Percentiles rank a stretch among this genome's conserved stretches.
These are phyloP conservation scores for Phrynosoma platyrhinos DNA, from an alignment of 2,113 vertebrate species.

Conservation along the genomic window DNA sequence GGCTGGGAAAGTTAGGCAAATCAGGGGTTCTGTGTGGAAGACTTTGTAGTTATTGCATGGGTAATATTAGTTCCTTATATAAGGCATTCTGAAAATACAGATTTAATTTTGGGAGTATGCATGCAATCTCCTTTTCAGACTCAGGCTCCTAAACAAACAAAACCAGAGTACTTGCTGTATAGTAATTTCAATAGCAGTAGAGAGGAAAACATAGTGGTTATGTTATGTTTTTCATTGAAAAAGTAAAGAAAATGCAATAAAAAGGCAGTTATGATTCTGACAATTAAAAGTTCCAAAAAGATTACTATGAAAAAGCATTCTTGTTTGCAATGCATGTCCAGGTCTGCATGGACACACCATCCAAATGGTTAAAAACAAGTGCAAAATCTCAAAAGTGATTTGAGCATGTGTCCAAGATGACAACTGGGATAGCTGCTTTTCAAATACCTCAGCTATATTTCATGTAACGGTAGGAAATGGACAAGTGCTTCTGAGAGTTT, in stretches of 20 bases:
- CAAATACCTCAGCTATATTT: conserved; percentile 49
- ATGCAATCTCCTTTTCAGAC: conserved; percentile 3
- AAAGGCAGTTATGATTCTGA: background rate
- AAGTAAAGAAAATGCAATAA: background rate
- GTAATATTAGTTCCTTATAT: background rate
- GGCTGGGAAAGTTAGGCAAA: background rate
- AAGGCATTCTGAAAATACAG: conserved; percentile 19
- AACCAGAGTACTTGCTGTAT: background rate
- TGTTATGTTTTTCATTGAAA: conserved; percentile 36
- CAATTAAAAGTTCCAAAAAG: conserved; percentile 53
- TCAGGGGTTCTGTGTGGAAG: background rate
- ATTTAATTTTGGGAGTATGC: background rate
- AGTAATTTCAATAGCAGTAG: conserved; percentile 32
- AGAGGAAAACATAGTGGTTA: conserved; percentile 29
- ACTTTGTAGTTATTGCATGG: background rate
- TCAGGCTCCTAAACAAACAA: conserved; percentile 28
- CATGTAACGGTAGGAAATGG: conserved; percentile 62
- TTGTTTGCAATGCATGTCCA: conserved; percentile 33
- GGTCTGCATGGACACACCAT: background rate
- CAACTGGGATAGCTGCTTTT: conserved; percentile 49
- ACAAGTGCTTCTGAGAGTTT: conserved; percentile 47
- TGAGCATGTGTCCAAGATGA: conserved; percentile 45
- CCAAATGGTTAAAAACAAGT: conserved; percentile 28
- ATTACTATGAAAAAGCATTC: conserved; percentile 30
- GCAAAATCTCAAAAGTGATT: conserved; percentile 1